Base-by-base conservation (phyloP, 2,113 vertebrate species). In the Melanerpes formicivorus region DNA sequence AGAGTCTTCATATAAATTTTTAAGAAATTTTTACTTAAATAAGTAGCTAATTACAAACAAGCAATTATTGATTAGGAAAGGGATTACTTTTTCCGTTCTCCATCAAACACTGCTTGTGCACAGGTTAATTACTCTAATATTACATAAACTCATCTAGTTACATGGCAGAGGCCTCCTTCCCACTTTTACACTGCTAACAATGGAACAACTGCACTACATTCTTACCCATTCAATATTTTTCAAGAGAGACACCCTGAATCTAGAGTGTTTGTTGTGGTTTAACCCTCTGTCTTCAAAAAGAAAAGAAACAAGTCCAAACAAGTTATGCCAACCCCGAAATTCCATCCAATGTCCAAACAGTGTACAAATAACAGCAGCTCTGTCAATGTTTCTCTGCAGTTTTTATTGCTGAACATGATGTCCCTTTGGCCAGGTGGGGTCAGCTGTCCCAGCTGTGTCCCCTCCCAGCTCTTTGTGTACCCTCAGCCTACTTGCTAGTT, bases 281-380 rank as follows among this genome's bases (percentile, higher is more conserved):
- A 75, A 18, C 5, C 5, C 9, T 5, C 3, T 74, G 4, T 64
- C 17, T 64, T 64, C 48, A 75, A 64, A 75, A 10, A 23, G 8
- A 52, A 56, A 42, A 19, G 40, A 58, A 78, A 34, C 17, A 18
- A 34, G 22, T 9, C 46, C 44, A 78, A 66, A 27, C 3, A 73
- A 65, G 5, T n/a, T 26, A 55, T 32, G 5, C n/a, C 46, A 84
- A 73, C 27, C 5, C 26, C 30, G 21, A 65, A 1, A 21, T n/a
- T 11, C 21, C 1, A 3, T 7, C 17, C 0, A 1, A 34, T 23
- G 26, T 3, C 11, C 18, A 50, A 15, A 9, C 10, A n/a, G 15
- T 66, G 18, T 8, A n/a, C 48, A 23, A 73, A 5, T 18, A 73
- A 55, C 18, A 84, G 18, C 18, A 66, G 10, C 21, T 30, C 44